These are phyloP conservation scores for Tethya wilhelma DNA, from an alignment of 37 sponge, comb jelly and placozoan genomes.

Conservation along the genomic window DNA sequence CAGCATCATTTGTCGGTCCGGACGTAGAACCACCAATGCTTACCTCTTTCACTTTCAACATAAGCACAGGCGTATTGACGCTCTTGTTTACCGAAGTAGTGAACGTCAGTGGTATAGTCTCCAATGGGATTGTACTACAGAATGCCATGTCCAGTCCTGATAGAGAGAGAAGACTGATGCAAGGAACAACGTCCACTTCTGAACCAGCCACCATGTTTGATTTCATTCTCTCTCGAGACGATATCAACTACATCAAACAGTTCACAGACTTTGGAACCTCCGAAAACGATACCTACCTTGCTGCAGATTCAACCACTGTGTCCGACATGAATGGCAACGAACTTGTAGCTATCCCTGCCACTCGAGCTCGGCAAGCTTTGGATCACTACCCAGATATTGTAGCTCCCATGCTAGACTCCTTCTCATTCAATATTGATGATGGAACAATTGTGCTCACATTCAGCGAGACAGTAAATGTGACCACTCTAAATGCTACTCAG, in stretches of 20 bases:
- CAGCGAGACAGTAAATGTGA: slow-evolving; percentile 72
- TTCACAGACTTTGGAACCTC: slow-evolving; percentile 68
- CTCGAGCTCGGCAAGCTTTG: slow-evolving; percentile 41
- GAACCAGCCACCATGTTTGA: slow-evolving; percentile 57
- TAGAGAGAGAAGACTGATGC: slow-evolving; percentile 30
- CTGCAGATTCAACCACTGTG: slow-evolving; percentile 37
- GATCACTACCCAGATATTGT: slow-evolving; percentile 66
- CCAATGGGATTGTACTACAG: slow-evolving; percentile 54
- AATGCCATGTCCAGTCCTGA: slow-evolving; percentile 10
- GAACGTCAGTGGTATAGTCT: slow-evolving; percentile 59
- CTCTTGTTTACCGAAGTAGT: slow-evolving; percentile 82
- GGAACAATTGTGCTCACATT: slow-evolving; percentile 67
- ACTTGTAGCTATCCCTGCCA: slow-evolving; percentile 33
- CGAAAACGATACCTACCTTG: slow-evolving; percentile 62
- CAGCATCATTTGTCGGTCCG: slow-evolving; percentile 39
- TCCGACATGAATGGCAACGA: slow-evolving; percentile 69
- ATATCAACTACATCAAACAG: slow-evolving; percentile 80
- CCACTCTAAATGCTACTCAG: slow-evolving; percentile 31
- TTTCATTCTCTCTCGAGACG: slow-evolving; percentile 52
- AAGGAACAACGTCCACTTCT: slow-evolving; percentile 50
- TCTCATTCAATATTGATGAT: slow-evolving; percentile 64
- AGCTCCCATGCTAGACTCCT: slow-evolving; percentile 69
- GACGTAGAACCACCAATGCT: slow-evolving; percentile 68
- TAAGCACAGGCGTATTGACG: slow-evolving; percentile 66
- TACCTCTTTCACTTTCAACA: slow-evolving; percentile 61